These are phyloP conservation scores for Leuciscus idus DNA, from an alignment of 2,113 vertebrate species.

Conservation along the genomic window DNA sequence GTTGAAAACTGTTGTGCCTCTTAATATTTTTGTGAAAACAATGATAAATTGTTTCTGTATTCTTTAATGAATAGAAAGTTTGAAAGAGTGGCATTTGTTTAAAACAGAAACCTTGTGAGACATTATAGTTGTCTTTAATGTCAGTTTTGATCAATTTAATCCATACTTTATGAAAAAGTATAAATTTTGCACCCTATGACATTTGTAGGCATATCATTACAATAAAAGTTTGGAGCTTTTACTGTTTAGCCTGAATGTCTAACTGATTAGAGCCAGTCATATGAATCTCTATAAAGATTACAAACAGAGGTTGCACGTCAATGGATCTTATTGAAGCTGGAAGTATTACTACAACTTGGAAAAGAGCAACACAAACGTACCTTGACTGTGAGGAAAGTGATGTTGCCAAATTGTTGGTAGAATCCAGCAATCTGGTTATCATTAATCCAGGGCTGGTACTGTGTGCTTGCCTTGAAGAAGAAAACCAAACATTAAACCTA, in stretches of 20 bases:
- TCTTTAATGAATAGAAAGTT: too few species aligned
- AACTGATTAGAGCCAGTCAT: neutral
- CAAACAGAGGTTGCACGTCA: neutral
- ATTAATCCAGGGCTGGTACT: constrained; percentile 70
- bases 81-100: too few species aligned
- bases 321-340: neutral
- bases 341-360: neutral
- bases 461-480: constrained; percentile 63
- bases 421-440: constrained; percentile 77
- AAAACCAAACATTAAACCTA: constrained; percentile 22
- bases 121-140: too few species aligned
- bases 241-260: neutral
- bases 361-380: constrained; percentile 56
- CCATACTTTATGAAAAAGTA: too few species aligned
- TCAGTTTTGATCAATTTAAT: too few species aligned
- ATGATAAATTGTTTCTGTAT: too few species aligned
- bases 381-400: constrained; percentile 80
- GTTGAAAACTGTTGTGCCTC: too few species aligned
- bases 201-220: neutral
- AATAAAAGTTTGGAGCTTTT: neutral
- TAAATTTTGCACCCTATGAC: too few species aligned
- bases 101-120: too few species aligned
- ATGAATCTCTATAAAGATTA: neutral
- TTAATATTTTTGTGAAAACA: too few species aligned
- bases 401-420: constrained; percentile 74